Percentiles rank a stretch among this genome's conserved stretches.
Evolutionary conservation across 2,113 vertebrate genomes (phyloP).

Genomic region (Peucedramus taeniatus): DNA sequence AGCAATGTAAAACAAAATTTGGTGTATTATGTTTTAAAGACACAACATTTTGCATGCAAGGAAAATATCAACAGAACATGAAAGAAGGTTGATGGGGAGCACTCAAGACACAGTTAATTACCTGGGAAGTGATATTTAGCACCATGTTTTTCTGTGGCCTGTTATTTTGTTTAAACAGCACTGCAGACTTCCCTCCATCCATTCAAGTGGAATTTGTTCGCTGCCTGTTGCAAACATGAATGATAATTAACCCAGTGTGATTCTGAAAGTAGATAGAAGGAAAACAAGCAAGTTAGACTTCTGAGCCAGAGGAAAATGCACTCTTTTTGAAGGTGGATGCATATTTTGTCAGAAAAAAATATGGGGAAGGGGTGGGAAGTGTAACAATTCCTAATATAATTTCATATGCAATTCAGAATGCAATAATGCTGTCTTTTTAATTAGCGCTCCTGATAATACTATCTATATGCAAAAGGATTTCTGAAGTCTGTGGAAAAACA

Average conservation of each 20-base stretch:
- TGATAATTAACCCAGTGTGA: background rate
- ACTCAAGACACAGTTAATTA: background rate
- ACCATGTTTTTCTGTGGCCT: background rate
- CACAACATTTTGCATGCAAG: background rate
- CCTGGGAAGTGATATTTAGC: background rate
- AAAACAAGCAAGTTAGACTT: background rate
- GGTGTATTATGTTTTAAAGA: background rate
- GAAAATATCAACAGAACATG: background rate
- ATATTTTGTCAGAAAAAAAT: background rate
- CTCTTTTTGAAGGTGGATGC: background rate
- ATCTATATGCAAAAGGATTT: background rate
- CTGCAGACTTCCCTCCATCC: background rate
- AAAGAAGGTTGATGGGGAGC: background rate
- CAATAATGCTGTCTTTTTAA: background rate
- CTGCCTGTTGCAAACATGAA: background rate
- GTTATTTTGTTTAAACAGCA: background rate
- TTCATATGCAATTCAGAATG: background rate
- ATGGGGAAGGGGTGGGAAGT: accelerated
- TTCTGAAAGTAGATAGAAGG: background rate
- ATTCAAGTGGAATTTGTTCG: background rate
- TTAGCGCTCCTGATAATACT: background rate
- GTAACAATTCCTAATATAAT: background rate
- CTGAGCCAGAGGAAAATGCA: background rate
- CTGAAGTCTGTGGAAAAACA: background rate
- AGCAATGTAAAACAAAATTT: background rate